Percentiles rank a stretch among this genome's conserved stretches.
These are phyloP conservation scores for Deroptyus accipitrinus DNA, from an alignment of 2,113 vertebrate species.

Conservation along the genomic window DNA sequence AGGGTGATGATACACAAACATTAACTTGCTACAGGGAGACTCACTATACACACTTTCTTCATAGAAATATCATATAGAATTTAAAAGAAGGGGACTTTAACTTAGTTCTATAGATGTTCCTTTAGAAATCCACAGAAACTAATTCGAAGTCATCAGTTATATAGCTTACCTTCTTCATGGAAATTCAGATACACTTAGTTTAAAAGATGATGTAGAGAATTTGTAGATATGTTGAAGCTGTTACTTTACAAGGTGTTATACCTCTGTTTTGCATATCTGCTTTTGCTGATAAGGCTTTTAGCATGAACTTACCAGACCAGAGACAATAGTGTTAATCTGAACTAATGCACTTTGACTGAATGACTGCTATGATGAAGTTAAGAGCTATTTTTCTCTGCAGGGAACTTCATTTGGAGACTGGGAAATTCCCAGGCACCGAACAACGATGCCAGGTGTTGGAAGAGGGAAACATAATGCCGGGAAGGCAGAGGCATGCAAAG, in stretches of 20 bases:
- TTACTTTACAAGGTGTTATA: not conserved
- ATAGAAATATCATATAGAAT: not conserved
- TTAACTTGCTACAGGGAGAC: constrained; percentile 37
- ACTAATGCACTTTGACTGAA: not conserved
- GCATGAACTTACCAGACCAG: not conserved
- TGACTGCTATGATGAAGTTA: not conserved
- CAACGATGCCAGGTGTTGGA: not conserved
- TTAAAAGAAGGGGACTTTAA: not conserved
- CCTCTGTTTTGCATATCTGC: not conserved
- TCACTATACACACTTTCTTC: not conserved
- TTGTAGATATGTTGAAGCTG: not conserved
- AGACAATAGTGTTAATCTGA: not conserved
- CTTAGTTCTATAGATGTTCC: not conserved
- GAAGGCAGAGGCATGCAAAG: not conserved
- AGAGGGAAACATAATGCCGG: rapidly evolving
- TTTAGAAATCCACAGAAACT: not conserved
- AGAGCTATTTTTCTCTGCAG: constrained; percentile 11
- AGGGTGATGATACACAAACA: constrained; percentile 52
- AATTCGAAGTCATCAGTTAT: not conserved
- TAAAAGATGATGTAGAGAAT: not conserved
- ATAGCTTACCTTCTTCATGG: not conserved
- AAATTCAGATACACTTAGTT: not conserved
- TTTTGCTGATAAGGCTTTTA: not conserved
- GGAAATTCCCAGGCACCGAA: not conserved
- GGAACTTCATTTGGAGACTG: constrained; percentile 5